A percentile compares a stretch with the other conserved stretches of the same genome.
Conservation (phyloP, 2,888 invertebrate genomes). For the Seladonia tumulorum region DNA sequence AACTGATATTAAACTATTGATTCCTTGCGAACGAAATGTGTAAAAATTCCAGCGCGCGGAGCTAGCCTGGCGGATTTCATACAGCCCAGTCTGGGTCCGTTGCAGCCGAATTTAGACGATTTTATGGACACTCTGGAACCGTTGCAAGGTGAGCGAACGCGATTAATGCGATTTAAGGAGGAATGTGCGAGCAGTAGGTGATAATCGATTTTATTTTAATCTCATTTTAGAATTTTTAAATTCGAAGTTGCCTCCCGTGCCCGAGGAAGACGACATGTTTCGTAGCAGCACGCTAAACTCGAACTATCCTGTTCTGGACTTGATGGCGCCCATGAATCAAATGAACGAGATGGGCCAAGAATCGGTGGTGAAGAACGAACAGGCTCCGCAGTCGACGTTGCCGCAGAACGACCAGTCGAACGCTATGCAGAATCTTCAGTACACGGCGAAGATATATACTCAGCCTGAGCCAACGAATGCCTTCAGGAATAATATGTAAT, state of each 20-base stretch:
- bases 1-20: too few species aligned
- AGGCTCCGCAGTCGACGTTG: conserved; percentile 67
- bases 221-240: conserved; percentile 85
- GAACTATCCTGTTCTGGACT: conserved; percentile 81
- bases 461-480: conserved; percentile 74
- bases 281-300: conserved; percentile 74
- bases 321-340: conserved; percentile 80
- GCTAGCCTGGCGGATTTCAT: conserved; percentile 98
- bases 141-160: conserved; percentile 88
- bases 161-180: not conserved
- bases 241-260: conserved; percentile 87
- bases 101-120: conserved; percentile 98
- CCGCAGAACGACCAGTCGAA: conserved; percentile 74
- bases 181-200: not conserved
- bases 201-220: conserved; percentile 18
- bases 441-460: conserved; percentile 82
- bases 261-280: conserved; percentile 86
- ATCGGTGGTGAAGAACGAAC: conserved; percentile 61
- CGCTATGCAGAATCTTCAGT: conserved; percentile 81
- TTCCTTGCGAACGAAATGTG: not conserved
- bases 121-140: conserved; percentile 96
- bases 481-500: conserved; percentile 79
- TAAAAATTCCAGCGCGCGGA: conserved; percentile 88
- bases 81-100: conserved; percentile 98
- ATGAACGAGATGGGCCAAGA: conserved; percentile 70